Conservation (phyloP, 2,888 invertebrate species). For the Mythimna albipuncta region DNA sequence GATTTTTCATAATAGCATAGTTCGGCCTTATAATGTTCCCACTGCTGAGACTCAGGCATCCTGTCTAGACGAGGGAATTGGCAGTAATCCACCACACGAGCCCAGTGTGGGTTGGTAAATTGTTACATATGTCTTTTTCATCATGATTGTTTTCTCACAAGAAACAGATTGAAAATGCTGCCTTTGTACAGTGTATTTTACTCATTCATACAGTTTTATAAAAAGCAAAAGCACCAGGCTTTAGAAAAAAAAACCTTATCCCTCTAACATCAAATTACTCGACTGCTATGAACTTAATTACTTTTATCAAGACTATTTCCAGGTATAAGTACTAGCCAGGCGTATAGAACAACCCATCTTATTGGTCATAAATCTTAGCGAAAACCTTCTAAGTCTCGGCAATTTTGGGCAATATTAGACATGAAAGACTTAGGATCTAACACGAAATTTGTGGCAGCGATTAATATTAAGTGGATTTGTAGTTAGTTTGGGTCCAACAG, state of each 20-base stretch:
- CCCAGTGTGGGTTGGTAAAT: no score
- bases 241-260: neutral
- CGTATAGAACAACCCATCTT: constrained; percentile 38
- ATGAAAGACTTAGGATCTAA: constrained; percentile 48
- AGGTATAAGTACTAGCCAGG: constrained; percentile 6
- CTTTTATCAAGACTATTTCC: constrained; percentile 19
- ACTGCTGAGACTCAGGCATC: no score
- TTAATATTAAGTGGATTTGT: constrained; percentile 56
- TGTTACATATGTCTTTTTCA: no score
- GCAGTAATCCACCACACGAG: no score
- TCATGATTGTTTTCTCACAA: no score
- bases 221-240: no score
- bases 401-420: constrained; percentile 55
- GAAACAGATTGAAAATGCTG: no score
- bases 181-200: no score
- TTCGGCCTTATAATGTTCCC: no score
- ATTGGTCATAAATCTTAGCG: constrained; percentile 54
- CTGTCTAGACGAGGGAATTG: no score
- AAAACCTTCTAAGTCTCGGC: constrained; percentile 30
- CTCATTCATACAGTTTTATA: no score
- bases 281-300: constrained; percentile 18
- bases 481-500: constrained; percentile 46
- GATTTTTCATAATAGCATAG: no score
- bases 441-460: constrained; percentile 52
- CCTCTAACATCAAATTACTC: neutral